These are phyloP conservation scores for Rhynchophorus ferrugineus DNA, from an alignment of 1,140 invertebrate species.

Conservation along the genomic window DNA sequence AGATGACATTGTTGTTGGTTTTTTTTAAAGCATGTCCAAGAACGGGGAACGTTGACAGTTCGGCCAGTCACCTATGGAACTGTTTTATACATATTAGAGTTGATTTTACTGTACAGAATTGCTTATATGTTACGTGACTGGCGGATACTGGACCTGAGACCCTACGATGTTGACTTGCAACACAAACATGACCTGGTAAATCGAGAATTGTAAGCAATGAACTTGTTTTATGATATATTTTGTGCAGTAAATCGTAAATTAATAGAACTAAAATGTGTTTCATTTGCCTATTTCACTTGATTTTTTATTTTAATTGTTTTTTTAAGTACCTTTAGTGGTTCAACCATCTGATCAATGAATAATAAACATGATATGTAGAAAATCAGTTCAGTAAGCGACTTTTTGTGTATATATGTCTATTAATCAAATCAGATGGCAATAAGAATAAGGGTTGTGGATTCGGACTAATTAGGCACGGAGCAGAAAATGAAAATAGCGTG, in stretches of 20 bases:
- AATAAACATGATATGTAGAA: too few species aligned
- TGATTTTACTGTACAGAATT: slow-evolving; percentile 30
- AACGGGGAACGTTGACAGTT: slow-evolving; percentile 1
- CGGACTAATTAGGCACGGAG: too few species aligned
- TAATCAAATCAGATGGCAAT: too few species aligned
- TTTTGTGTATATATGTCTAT: too few species aligned
- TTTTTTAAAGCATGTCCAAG: slow-evolving; percentile 10
- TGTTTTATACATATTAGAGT: slow-evolving; percentile 22
- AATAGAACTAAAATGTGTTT: slow-evolving; percentile 32
- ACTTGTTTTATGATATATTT: slow-evolving; percentile 41
- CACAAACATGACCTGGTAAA: slow-evolving; percentile 34
- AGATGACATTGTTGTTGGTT: slow-evolving; percentile 19
- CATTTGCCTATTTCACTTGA: slow-evolving; percentile 17
- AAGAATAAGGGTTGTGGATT: too few species aligned
- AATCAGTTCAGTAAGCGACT: too few species aligned
- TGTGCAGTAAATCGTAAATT: slow-evolving; percentile 41
- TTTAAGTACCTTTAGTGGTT: too few species aligned
- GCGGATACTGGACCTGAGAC: slow-evolving; percentile 20
- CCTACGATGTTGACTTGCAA: slow-evolving; percentile 34
- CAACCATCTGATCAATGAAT: too few species aligned
- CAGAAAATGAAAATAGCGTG: too few species aligned
- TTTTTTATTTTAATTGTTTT: too few species aligned
- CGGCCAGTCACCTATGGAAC: slow-evolving; percentile 15
- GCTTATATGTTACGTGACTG: slow-evolving; percentile 31
- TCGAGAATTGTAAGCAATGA: slow-evolving; percentile 39